A percentile compares a stretch with the other conserved stretches of the same genome.
These are phyloP conservation scores for Pararge aegeria DNA, from an alignment of 1,140 invertebrate species.

Conservation along the genomic window DNA sequence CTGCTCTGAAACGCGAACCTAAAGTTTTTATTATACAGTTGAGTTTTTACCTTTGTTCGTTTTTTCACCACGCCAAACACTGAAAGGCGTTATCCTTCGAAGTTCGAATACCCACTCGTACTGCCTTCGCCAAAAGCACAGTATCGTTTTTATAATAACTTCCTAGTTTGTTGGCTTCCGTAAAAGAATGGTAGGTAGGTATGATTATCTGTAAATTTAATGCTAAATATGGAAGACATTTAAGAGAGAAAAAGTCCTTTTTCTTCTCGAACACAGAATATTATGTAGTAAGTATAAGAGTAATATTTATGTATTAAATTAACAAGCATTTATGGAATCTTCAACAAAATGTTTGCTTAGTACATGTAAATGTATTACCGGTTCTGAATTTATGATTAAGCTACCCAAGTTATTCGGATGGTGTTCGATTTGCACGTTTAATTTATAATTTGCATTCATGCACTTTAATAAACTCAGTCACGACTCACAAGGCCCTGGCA, in stretches of 20 bases:
- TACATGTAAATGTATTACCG: too few species aligned
- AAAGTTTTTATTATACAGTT: background rate
- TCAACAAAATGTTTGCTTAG: too few species aligned
- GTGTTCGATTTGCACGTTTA: too few species aligned
- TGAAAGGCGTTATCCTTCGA: slow-evolving; percentile 49
- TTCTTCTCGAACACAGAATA: background rate
- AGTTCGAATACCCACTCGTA: slow-evolving; percentile 30
- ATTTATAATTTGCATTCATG: too few species aligned
- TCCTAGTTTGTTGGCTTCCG: slow-evolving; percentile 43
- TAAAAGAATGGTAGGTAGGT: slow-evolving; percentile 10
- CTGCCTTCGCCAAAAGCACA: slow-evolving; percentile 2
- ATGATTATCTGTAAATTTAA: background rate
- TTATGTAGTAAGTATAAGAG: too few species aligned
- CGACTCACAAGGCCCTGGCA: too few species aligned
- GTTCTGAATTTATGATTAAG: too few species aligned
- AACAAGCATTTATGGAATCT: too few species aligned
- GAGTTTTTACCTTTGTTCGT: slow-evolving; percentile 3
- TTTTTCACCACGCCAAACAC: slow-evolving; percentile 18
- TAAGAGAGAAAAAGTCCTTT: background rate
- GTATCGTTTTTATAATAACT: slow-evolving; percentile 34
- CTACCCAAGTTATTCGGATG: too few species aligned
- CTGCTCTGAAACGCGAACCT: background rate
- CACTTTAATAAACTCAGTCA: too few species aligned
- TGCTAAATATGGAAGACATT: background rate
- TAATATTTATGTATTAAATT: too few species aligned